Conservation (phyloP, 92 coral and sea anemone genomes). For the Actinostola sp. region DNA sequence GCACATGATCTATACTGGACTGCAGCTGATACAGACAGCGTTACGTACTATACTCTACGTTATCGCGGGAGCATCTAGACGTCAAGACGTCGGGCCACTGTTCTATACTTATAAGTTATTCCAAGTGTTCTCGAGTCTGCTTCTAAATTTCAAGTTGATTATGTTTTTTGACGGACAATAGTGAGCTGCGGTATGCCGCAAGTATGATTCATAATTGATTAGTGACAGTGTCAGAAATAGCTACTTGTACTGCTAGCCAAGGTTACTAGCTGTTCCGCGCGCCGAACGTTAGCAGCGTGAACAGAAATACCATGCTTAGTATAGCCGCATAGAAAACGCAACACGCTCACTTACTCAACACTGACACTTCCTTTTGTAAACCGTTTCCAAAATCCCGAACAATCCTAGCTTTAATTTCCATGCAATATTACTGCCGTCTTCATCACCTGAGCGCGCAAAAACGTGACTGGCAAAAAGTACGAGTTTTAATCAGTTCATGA, state of each 20-base stretch:
- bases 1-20: not conserved
- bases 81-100: not conserved
- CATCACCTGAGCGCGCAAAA: too few species aligned
- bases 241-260: not conserved
- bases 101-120: not conserved
- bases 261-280: not conserved
- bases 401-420: too few species aligned
- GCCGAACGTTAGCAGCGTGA: not conserved
- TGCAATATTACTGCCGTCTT: too few species aligned
- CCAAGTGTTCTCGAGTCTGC: not conserved
- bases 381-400: too few species aligned
- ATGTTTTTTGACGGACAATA: not conserved
- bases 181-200: slow-evolving; percentile 4
- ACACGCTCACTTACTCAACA: too few species aligned
- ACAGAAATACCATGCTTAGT: too few species aligned
- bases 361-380: too few species aligned
- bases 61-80: too few species aligned
- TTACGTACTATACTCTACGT: too few species aligned
- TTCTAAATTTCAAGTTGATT: slow-evolving; percentile 19
- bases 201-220: slow-evolving; percentile 17
- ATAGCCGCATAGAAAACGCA: too few species aligned
- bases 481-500: too few species aligned
- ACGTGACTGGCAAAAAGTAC: too few species aligned
- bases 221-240: not conserved
- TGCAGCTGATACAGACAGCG: slow-evolving; percentile 1